Percentiles rank a stretch among this genome's conserved stretches.
These are phyloP conservation scores for Pogonomyrmex californicus DNA, from an alignment of 1,140 invertebrate genomes.

Conservation along the genomic window DNA sequence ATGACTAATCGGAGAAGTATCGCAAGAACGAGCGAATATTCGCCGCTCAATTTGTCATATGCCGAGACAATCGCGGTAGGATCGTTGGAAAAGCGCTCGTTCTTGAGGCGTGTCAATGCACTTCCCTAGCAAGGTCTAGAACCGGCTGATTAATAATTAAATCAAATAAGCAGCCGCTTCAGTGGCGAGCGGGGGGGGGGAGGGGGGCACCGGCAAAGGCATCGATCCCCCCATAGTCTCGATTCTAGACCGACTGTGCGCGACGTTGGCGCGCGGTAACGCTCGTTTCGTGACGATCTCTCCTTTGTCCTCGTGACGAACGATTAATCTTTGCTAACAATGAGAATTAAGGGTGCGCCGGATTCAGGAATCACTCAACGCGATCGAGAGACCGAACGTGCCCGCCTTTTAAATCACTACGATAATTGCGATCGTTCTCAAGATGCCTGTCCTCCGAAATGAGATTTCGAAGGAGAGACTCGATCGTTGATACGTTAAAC, in stretches of 20 bases:
- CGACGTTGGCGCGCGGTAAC: slow-evolving; percentile 28
- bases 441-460: slow-evolving; percentile 2
- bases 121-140: slow-evolving; percentile 54
- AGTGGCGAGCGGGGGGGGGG: slow-evolving; percentile 25
- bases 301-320: slow-evolving; percentile 33
- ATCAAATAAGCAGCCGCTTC: slow-evolving; percentile 53
- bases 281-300: slow-evolving; percentile 40
- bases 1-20: slow-evolving; percentile 46
- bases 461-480: slow-evolving; percentile 1
- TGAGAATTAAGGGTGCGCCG: slow-evolving; percentile 23
- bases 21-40: slow-evolving; percentile 6
- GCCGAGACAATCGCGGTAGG: not conserved
- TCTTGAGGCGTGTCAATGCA: slow-evolving; percentile 76
- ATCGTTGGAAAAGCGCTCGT: not conserved
- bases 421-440: slow-evolving; percentile 3
- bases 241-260: slow-evolving; percentile 63
- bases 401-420: not conserved
- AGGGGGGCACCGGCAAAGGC: slow-evolving; percentile 63
- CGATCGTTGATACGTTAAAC: not conserved
- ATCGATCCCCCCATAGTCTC: slow-evolving; percentile 75
- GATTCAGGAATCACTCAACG: slow-evolving; percentile 11
- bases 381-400: not conserved
- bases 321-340: slow-evolving; percentile 33
- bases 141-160: slow-evolving; percentile 77
- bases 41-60: slow-evolving; percentile 7